Conservation (phyloP, 1,140 invertebrate genomes). For the Zaprionus capensis region DNA sequence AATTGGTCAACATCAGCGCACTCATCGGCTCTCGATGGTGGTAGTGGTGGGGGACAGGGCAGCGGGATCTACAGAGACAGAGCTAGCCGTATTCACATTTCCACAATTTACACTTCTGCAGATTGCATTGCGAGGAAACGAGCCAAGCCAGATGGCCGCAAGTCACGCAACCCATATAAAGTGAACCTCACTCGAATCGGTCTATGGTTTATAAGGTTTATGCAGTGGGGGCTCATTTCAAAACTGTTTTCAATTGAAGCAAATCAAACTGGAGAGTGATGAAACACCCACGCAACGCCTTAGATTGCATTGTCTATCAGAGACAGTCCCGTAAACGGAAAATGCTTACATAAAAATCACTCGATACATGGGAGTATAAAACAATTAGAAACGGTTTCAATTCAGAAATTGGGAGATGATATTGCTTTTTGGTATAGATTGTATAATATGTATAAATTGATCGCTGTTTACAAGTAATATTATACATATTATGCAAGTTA, state of each 20-base stretch:
- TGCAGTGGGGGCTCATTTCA: constrained; percentile 49
- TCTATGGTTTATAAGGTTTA: constrained; percentile 23
- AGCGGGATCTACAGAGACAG: constrained; percentile 26
- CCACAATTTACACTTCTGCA: constrained; percentile 34
- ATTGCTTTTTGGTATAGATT: neutral
- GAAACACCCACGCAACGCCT: constrained; percentile 54
- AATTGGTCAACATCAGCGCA: constrained; percentile 70
- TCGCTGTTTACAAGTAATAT: too few species aligned
- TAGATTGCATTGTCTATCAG: constrained; percentile 3
- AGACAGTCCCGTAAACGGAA: neutral
- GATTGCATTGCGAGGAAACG: constrained; percentile 27
- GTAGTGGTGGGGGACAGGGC: too few species aligned
- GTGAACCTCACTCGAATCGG: constrained; percentile 6
- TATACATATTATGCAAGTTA: too few species aligned
- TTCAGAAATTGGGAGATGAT: neutral
- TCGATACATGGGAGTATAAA: neutral
- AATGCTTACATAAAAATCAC: neutral
- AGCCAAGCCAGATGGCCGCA: constrained; percentile 60
- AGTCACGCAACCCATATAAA: constrained; percentile 79
- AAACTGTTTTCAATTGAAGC: constrained; percentile 65
- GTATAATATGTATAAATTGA: neutral
- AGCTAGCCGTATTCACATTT: constrained; percentile 24
- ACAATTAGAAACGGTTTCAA: neutral
- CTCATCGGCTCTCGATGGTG: constrained; percentile 45
- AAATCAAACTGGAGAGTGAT: constrained; percentile 64